A percentile compares a stretch with the other conserved stretches of the same genome.
phyloP scores from a whole-genome alignment of 2,113 vertebrate species.

The Anolis sagrei region DNA sequence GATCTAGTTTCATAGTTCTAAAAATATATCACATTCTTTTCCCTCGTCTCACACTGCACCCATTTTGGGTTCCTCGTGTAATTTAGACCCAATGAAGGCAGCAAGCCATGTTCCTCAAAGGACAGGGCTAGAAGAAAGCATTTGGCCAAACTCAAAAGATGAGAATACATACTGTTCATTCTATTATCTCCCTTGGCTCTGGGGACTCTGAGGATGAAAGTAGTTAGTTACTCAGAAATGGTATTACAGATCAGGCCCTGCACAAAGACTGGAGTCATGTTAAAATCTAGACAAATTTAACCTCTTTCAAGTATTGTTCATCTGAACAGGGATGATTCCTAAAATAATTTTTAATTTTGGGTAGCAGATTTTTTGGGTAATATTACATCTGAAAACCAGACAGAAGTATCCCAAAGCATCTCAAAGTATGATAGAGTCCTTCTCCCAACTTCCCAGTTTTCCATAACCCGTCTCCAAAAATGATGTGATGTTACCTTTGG shows the following conservation, averaged over 20 bases:
- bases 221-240: not conserved
- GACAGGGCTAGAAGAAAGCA: not conserved
- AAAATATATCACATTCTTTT: conserved; percentile 1
- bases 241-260: not conserved
- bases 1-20: not conserved
- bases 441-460: no score
- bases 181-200: not conserved
- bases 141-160: not conserved
- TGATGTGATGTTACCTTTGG: no score
- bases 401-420: no score
- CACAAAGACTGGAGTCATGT: not conserved
- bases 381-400: no score
- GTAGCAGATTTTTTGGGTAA: no score
- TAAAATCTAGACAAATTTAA: not conserved
- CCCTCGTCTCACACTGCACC: not conserved
- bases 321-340: not conserved
- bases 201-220: not conserved
- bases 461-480: no score
- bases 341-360: no score
- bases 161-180: not conserved
- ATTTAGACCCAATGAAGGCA: not conserved
- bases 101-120: fast-evolving
- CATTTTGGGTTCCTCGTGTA: not conserved
- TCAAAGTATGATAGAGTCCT: no score
- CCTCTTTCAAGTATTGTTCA: not conserved